A percentile compares a stretch with the other conserved stretches of the same genome.
phyloP scores from a whole-genome alignment of 2,113 vertebrate genomes.

The Gorsachius goisagi region DNA sequence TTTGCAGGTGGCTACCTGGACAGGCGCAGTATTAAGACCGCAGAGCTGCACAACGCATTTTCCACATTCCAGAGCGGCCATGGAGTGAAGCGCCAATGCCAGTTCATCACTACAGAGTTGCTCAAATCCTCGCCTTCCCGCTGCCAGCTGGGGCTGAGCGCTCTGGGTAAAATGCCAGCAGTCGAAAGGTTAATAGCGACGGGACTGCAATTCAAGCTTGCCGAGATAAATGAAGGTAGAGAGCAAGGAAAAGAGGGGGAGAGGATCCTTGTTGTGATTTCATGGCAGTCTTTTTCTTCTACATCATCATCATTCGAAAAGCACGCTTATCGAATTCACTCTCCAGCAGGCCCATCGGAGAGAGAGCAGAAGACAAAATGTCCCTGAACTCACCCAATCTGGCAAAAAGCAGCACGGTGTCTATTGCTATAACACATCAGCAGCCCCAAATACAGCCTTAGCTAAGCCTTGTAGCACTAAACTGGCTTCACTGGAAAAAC shows the following conservation, averaged over 20 bases:
- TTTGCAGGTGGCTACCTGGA: background rate
- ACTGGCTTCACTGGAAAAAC: background rate
- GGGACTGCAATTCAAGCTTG: conserved; percentile 30
- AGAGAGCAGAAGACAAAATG: background rate
- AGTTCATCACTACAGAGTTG: background rate
- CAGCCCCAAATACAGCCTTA: conserved; percentile 4
- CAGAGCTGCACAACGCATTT: background rate
- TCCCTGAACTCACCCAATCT: background rate
- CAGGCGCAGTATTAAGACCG: background rate
- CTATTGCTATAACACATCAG: conserved; percentile 12
- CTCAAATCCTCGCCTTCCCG: background rate
- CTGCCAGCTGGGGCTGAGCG: conserved; percentile 12
- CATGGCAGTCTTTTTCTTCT: background rate
- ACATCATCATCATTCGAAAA: background rate
- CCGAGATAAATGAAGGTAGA: background rate
- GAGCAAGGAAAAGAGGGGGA: background rate
- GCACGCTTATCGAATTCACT: accelerated
- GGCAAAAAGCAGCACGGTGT: background rate
- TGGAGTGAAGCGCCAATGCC: background rate
- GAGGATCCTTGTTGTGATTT: conserved; percentile 13
- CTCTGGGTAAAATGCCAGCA: conserved; percentile 18
- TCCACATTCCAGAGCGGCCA: background rate
- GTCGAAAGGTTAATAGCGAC: conserved; percentile 36
- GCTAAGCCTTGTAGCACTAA: background rate
- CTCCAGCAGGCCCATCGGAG: background rate